Conservation (phyloP, 2,797 vertebrate genomes). For the Eulemur albifrons region DNA sequence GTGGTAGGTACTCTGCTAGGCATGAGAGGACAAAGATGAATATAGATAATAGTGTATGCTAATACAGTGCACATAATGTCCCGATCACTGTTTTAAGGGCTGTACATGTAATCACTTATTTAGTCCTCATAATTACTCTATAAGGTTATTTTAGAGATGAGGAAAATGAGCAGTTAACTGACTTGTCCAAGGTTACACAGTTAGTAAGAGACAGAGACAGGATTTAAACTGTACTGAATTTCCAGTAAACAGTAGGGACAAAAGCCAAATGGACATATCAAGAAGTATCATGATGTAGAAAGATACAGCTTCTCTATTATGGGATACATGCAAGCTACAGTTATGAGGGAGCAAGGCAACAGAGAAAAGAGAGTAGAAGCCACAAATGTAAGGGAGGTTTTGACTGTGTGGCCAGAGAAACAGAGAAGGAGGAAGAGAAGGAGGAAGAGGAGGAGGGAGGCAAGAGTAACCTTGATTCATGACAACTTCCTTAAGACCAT, state of each 20-base stretch:
- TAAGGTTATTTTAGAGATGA: too few species aligned
- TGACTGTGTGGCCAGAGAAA: not conserved
- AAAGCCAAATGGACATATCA: not conserved
- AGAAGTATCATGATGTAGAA: not conserved
- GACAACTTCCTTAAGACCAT: not conserved
- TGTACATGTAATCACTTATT: too few species aligned
- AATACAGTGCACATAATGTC: too few species aligned
- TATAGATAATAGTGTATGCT: too few species aligned
- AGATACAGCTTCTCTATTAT: not conserved
- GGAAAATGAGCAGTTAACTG: too few species aligned
- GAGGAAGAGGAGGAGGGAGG: not conserved
- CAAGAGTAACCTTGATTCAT: not conserved
- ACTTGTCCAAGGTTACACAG: too few species aligned
- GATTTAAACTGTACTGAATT: not conserved
- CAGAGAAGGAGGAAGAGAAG: too few species aligned
- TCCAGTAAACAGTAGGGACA: not conserved
- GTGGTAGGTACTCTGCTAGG: too few species aligned
- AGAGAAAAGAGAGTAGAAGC: not conserved
- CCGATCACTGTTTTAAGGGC: too few species aligned
- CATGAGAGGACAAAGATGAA: too few species aligned
- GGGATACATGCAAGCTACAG: rapidly evolving
- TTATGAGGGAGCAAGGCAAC: not conserved
- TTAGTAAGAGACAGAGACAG: too few species aligned
- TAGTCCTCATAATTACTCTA: too few species aligned
- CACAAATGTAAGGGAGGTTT: not conserved